Base-by-base conservation (phyloP, 2,113 vertebrate genomes). In the Xiphophorus hellerii region DNA sequence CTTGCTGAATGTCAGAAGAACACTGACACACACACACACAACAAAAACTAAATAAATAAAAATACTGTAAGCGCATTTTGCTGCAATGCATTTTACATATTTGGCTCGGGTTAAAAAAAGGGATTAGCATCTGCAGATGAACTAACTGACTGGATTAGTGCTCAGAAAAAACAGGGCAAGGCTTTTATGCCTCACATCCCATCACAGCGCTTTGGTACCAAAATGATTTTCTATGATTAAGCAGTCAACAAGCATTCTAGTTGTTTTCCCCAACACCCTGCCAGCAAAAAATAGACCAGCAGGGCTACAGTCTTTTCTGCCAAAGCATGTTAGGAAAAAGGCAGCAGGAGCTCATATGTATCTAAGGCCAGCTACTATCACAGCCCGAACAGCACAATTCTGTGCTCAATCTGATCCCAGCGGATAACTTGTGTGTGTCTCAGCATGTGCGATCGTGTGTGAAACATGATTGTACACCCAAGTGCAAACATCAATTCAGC, bases 131-230 rank as follows among this genome's bases (percentile, higher is more conserved):
- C 81, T 84, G 74, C 73, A 85, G 73, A 84, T 85, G 77, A 89
- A 87, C 82, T 87, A 84, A 87, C 81, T 80, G 68, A 85, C 78
- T 84, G 88, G 83, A 92, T 93, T 90, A 87, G 77, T 64, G 84
- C 70, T 81, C 80, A 82, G 69, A 29, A 76, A 76, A 73, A 71
- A 63, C 61, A 76, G 42, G 20, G 37, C 25, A 28, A 76, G 25
- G 66, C 87, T 83, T 63, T 76, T 33, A 73, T 69, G 78, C 60
- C 70, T 83, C 69, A 84, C 79, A 86, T 89, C 71, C 48, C 69
- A 82, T 89, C 83, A 84, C 48, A 78, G 70, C 33, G 42, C 10
- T 28, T 61, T 74, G 74, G 82, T 82, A 79, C 33, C 20, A 82
- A 78, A 84, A 78, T 78, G 82, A 85, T 71, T 75, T 77, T 68